Conservation (phyloP, 2,797 vertebrate genomes). For the Champsocephalus gunnari region DNA sequence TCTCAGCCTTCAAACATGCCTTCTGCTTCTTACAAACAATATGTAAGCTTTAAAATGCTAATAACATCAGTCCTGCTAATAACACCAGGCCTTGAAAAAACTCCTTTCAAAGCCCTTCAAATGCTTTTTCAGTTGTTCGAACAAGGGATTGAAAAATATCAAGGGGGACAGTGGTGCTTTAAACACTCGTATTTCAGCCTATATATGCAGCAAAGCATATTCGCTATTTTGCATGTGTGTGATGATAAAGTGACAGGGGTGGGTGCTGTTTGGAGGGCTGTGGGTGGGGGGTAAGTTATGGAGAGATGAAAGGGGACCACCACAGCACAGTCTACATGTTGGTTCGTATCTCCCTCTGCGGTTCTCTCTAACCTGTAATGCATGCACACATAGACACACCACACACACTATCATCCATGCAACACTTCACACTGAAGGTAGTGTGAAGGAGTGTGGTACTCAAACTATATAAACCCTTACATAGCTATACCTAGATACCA, state of each 20-base stretch:
- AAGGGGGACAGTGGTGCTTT: conserved; percentile 59
- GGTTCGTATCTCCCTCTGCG: conserved; percentile 73
- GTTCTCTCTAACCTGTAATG: conserved; percentile 66
- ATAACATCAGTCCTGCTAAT: conserved; percentile 63
- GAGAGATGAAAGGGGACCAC: conserved; percentile 80
- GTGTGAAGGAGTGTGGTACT: background rate
- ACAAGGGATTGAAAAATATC: conserved; percentile 66
- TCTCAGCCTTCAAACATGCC: conserved; percentile 43
- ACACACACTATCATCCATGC: background rate
- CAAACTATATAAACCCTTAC: background rate
- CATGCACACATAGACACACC: no score
- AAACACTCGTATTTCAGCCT: conserved; percentile 55
- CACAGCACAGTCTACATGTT: conserved; percentile 73
- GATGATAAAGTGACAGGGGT: conserved; percentile 65
- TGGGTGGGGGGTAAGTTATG: conserved; percentile 55
- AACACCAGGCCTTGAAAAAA: conserved; percentile 55
- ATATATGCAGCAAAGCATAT: conserved; percentile 61
- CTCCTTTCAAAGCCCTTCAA: conserved; percentile 54
- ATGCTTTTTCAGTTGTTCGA: conserved; percentile 56
- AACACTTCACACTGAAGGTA: background rate
- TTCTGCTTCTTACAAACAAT: conserved; percentile 41
- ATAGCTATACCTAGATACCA: background rate
- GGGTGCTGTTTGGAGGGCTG: conserved; percentile 58
- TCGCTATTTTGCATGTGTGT: conserved; percentile 61
- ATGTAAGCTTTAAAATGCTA: conserved; percentile 63